These are phyloP conservation scores for Varanus komodoensis DNA, from an alignment of 2,113 vertebrate genomes.

Conservation along the genomic window DNA sequence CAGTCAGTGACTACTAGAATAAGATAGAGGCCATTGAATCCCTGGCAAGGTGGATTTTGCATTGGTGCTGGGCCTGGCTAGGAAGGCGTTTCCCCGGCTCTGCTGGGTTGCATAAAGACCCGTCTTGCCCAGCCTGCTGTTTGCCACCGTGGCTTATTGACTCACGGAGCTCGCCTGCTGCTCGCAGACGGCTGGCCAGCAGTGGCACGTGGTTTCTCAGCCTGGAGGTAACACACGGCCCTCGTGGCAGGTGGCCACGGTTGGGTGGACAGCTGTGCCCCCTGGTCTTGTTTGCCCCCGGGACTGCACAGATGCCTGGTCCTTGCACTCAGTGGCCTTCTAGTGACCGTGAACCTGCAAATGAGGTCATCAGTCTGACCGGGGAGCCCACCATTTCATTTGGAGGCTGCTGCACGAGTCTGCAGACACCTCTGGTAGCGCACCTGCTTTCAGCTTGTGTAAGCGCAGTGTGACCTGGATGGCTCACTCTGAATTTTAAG, in stretches of 20 bases:
- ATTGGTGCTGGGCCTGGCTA: too few species aligned
- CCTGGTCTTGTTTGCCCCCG: background rate
- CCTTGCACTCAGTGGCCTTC: background rate
- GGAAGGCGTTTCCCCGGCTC: background rate
- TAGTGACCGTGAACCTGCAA: background rate
- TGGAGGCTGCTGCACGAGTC: too few species aligned
- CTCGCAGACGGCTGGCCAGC: background rate
- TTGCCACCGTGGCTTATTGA: background rate
- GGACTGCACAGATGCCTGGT: too few species aligned
- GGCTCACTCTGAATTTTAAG: rapidly evolving
- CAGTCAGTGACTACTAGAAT: too few species aligned
- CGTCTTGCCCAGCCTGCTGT: background rate
- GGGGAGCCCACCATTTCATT: background rate
- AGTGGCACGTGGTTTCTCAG: too few species aligned
- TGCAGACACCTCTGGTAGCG: background rate
- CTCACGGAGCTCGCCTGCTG: background rate
- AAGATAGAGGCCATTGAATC: too few species aligned
- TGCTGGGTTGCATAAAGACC: background rate
- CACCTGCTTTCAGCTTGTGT: background rate
- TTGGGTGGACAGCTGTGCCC: too few species aligned
- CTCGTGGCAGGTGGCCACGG: too few species aligned
- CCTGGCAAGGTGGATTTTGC: too few species aligned
- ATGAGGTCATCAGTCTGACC: background rate
- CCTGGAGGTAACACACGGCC: too few species aligned
- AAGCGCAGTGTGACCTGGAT: background rate